Base-by-base conservation (phyloP, 2,113 vertebrate genomes). In the Egretta garzetta region DNA sequence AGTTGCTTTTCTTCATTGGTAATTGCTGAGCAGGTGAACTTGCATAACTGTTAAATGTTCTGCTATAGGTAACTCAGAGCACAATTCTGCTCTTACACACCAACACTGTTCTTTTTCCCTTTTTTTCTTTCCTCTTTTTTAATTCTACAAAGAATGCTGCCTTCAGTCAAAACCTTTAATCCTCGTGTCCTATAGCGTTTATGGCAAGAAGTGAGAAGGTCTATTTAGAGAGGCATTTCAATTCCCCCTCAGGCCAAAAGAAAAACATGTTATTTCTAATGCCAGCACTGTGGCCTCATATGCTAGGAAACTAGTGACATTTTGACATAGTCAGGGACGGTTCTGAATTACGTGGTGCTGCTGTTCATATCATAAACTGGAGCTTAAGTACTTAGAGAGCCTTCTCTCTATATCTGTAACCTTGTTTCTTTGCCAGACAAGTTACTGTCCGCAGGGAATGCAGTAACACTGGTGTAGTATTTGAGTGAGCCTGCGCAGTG, bases 251-350 rank as follows among this genome's bases (percentile, higher is more conserved):
- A 82, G 93, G 95, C 95, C 94, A 95, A 94, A 96, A 95, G 91
- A 67, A 96, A 96, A 96, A 91, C 80, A 70, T 89, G 96, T 96
- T 97, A 96, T 95, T 96, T 96, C 84, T 97, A 95, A 97, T 95
- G 92, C 95, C 93, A 88, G 62, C 55, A 55, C 80, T 85, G 90
- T 82, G 92, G 93, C 91, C 82, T 96, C 90, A 82, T 95, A 91
- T 90, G 82, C 85, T 94, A 86, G 93, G 81, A 95, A 96, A 95
- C 86, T 90, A 90, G 94, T 93, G 95, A 97, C 91, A 96, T 94
- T 97, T 96, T 96, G 94, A 96, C 92, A 94, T 66, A 96, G 90
- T 80, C 93, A 88, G 93, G 91, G 95, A 92, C 85, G 94, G 86
- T 80, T 97, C 90, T 94, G 93, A 91, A 96, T 96, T 97, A 90